Percentiles rank a stretch among this genome's conserved stretches.
Evolutionary conservation across 2,797 vertebrate species (phyloP).

Genomic region (Echiichthys vipera): DNA sequence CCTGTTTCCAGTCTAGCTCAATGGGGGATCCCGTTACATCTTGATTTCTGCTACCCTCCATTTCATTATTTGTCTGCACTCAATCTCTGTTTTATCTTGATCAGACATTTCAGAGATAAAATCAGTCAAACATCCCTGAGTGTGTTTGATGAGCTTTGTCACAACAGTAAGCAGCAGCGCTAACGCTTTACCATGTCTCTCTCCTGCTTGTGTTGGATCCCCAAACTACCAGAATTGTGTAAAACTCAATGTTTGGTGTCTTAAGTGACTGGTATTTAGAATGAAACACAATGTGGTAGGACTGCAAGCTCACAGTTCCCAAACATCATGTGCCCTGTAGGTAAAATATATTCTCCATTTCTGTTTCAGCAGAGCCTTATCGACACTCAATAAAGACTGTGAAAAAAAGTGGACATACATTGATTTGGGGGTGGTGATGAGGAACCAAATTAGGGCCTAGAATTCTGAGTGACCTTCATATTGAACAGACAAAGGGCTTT

Average conservation of each 20-base stretch:
- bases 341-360: slow-evolving; percentile 68
- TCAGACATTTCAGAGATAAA: slow-evolving; percentile 58
- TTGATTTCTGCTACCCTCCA: slow-evolving; percentile 42
- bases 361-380: slow-evolving; percentile 41
- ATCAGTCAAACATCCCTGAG: slow-evolving; percentile 47
- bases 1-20: slow-evolving; percentile 67
- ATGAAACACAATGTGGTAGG: slow-evolving; percentile 17
- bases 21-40: slow-evolving; percentile 54
- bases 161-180: slow-evolving; percentile 25
- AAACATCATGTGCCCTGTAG: slow-evolving; percentile 33
- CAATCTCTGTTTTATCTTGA: slow-evolving; percentile 64
- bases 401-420: slow-evolving; percentile 42
- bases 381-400: slow-evolving; percentile 43
- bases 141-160: slow-evolving; percentile 61
- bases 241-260: slow-evolving; percentile 15
- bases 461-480: slow-evolving; percentile 56
- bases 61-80: slow-evolving; percentile 61
- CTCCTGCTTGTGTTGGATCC: slow-evolving; percentile 18
- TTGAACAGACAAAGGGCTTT: slow-evolving; percentile 48
- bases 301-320: slow-evolving; percentile 7
- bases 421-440: slow-evolving; percentile 56
- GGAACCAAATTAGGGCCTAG: slow-evolving; percentile 61
- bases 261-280: slow-evolving; percentile 30
- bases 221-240: slow-evolving; percentile 19
- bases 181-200: slow-evolving; percentile 29